phyloP scores from a whole-genome alignment of 2,888 invertebrate species.

The Lasius platythorax region DNA sequence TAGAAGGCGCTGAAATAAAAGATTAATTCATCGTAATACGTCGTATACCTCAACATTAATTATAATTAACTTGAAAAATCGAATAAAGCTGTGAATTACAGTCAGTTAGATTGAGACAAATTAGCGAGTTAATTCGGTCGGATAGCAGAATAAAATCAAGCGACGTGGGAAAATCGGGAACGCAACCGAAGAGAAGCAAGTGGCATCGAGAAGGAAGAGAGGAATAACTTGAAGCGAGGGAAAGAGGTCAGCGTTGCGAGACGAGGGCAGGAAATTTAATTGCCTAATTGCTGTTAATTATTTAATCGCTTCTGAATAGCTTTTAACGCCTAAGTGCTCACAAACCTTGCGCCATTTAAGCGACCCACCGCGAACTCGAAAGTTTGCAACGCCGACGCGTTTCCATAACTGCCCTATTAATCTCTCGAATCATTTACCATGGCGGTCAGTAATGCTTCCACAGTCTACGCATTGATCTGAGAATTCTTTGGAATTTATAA shows the following conservation, averaged over 20 bases:
- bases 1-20: background rate
- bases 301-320: constrained; percentile 83
- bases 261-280: constrained; percentile 78
- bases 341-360: constrained; percentile 77
- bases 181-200: constrained; percentile 20
- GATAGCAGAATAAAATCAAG: constrained; percentile 38
- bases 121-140: constrained; percentile 30
- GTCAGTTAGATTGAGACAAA: background rate
- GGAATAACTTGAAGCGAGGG: constrained; percentile 60
- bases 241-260: constrained; percentile 65
- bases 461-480: constrained; percentile 58
- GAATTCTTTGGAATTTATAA: constrained; percentile 28
- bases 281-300: constrained; percentile 85
- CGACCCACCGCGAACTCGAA: constrained; percentile 73
- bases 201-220: constrained; percentile 55
- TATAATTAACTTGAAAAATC: constrained; percentile 6
- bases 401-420: constrained; percentile 55
- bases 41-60: background rate
- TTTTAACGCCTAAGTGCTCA: constrained; percentile 79
- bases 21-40: background rate
- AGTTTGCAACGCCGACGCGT: constrained; percentile 64
- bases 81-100: background rate
- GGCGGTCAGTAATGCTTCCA: constrained; percentile 56
- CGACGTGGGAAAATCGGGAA: constrained; percentile 26
- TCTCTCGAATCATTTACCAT: constrained; percentile 46